These are phyloP conservation scores for Phacellophora camtschatica DNA, from an alignment of 30 jellyfish, hydroid and myxozoan species.

Conservation along the genomic window DNA sequence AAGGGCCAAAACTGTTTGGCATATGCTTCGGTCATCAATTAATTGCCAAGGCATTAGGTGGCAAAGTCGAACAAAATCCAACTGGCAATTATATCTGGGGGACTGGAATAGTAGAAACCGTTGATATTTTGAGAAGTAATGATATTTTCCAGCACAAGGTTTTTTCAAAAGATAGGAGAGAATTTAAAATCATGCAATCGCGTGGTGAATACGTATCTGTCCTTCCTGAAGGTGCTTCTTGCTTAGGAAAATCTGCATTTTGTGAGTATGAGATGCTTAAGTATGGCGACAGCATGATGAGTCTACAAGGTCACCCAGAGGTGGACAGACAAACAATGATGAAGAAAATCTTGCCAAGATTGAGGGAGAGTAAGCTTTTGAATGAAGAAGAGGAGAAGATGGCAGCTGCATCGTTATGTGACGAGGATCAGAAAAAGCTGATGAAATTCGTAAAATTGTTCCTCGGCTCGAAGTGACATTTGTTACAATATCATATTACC, in stretches of 20 bases:
- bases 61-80: slow-evolving; percentile 50
- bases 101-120: slow-evolving; percentile 23
- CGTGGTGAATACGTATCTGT: slow-evolving; percentile 71
- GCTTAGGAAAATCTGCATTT: slow-evolving; percentile 40
- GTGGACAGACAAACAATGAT: slow-evolving; percentile 20
- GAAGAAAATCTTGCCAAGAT: slow-evolving; percentile 33
- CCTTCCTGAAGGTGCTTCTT: slow-evolving; percentile 23
- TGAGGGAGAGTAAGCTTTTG: not conserved
- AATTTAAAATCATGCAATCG: slow-evolving; percentile 47
- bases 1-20: slow-evolving; percentile 64
- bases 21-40: slow-evolving; percentile 94
- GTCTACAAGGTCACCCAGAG: slow-evolving; percentile 84
- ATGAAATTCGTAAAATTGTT: slow-evolving; percentile 1
- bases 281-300: slow-evolving; percentile 34
- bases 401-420: not conserved
- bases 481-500: no score
- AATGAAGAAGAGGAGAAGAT: slow-evolving; percentile 2
- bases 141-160: not conserved
- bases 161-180: not conserved
- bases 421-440: not conserved
- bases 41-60: slow-evolving; percentile 88
- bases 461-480: not conserved
- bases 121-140: not conserved
- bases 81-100: slow-evolving; percentile 63
- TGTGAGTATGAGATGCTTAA: slow-evolving; percentile 48